These are phyloP conservation scores for Neopipo cinnamomea DNA, from an alignment of 2,113 vertebrate species.

Conservation along the genomic window DNA sequence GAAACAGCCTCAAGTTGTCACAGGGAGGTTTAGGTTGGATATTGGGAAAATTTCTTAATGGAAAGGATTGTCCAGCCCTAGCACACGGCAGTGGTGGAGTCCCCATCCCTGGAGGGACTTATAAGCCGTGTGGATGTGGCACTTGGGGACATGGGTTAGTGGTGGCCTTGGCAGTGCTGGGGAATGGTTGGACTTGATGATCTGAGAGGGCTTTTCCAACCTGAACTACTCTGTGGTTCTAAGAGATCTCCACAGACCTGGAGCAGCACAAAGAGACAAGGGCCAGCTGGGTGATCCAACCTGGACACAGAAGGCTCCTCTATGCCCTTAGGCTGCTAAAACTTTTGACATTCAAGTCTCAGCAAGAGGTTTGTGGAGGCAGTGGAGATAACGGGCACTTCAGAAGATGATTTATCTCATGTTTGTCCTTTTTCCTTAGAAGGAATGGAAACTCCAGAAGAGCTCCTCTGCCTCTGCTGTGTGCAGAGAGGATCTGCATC, in stretches of 20 bases:
- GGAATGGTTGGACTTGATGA: rapidly evolving
- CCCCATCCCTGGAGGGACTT: background rate
- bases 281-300: background rate
- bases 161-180: background rate
- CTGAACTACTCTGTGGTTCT: background rate
- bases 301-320: background rate
- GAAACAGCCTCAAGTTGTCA: rapidly evolving
- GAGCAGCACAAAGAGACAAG: background rate
- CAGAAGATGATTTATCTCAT: background rate
- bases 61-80: background rate
- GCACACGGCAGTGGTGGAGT: background rate
- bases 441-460: background rate
- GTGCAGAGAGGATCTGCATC: background rate
- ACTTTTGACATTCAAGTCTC: background rate
- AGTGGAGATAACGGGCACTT: background rate
- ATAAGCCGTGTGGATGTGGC: background rate
- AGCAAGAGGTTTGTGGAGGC: background rate
- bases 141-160: rapidly evolving
- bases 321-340: rapidly evolving
- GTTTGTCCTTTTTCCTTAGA: background rate
- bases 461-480: background rate
- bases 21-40: background rate
- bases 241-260: background rate
- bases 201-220: background rate
- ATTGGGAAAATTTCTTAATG: too few species aligned